Conservation (phyloP, 2,113 vertebrate genomes). For the Lepus timidus region DNA sequence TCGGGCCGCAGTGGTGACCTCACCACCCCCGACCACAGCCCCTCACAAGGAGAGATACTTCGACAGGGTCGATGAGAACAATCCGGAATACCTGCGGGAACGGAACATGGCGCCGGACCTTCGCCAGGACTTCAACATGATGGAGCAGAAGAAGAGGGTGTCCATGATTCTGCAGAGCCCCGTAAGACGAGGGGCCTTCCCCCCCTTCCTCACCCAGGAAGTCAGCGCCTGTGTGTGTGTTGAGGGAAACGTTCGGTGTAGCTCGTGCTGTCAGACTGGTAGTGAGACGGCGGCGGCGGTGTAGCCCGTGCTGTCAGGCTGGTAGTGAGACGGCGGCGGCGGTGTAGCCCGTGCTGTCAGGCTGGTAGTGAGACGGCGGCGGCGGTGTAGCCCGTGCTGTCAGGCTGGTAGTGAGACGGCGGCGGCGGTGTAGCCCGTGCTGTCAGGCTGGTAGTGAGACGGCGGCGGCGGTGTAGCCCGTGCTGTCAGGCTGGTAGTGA, state of each 20-base stretch:
- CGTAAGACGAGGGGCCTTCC: slow-evolving; percentile 84
- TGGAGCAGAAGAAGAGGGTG: slow-evolving; percentile 99
- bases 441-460: too few species aligned
- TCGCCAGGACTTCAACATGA: slow-evolving; percentile 99
- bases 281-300: neutral
- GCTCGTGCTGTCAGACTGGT: neutral
- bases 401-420: neutral
- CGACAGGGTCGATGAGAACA: slow-evolving; percentile 98
- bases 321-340: too few species aligned
- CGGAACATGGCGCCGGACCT: slow-evolving; percentile 99
- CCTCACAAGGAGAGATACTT: slow-evolving; percentile 99
- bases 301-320: too few species aligned
- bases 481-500: too few species aligned
- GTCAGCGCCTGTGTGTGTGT: rapidly evolving
- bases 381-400: neutral
- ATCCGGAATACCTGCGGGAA: slow-evolving; percentile 96
- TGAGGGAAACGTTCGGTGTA: neutral
- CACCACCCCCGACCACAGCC: slow-evolving; percentile 95
- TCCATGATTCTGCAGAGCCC: slow-evolving; percentile 99
- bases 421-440: too few species aligned
- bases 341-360: too few species aligned
- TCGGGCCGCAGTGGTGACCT: slow-evolving; percentile 96
- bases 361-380: too few species aligned
- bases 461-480: too few species aligned
- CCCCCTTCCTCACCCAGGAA: neutral